Percentiles rank a stretch among this genome's conserved stretches.
phyloP scores from a whole-genome alignment of 2,888 invertebrate genomes.

The Ferdinandea cuprea region DNA sequence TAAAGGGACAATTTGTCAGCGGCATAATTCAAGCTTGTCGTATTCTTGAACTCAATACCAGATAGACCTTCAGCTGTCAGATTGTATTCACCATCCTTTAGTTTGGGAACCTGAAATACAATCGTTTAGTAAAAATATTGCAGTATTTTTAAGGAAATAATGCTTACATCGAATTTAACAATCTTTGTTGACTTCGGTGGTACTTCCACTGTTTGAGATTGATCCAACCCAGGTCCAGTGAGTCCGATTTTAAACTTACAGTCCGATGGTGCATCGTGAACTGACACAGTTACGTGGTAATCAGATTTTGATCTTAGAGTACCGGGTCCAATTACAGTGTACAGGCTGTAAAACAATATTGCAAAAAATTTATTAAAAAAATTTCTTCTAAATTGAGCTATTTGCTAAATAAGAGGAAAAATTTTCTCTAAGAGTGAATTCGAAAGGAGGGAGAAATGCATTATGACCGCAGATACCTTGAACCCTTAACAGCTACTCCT shows the following conservation, averaged over 20 bases:
- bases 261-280: slow-evolving; percentile 80
- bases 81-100: slow-evolving; percentile 78
- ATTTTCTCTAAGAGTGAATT: too few relatives aligned
- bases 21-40: slow-evolving; percentile 89
- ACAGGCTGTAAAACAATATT: slow-evolving; percentile 82
- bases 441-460: too few relatives aligned
- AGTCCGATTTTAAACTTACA: slow-evolving; percentile 88
- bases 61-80: slow-evolving; percentile 85
- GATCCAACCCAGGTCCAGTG: slow-evolving; percentile 88
- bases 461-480: too few relatives aligned
- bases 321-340: slow-evolving; percentile 92
- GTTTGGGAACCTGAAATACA: slow-evolving; percentile 75
- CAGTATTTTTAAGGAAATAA: background rate
- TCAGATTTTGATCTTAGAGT: slow-evolving; percentile 91
- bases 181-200: slow-evolving; percentile 89
- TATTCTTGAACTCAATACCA: slow-evolving; percentile 89
- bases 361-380: too few relatives aligned
- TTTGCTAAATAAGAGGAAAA: too few relatives aligned
- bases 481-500: too few relatives aligned
- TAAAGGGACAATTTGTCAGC: slow-evolving; percentile 89
- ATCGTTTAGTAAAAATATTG: background rate
- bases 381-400: too few relatives aligned
- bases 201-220: slow-evolving; percentile 88
- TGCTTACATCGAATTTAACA: slow-evolving; percentile 87
- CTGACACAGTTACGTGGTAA: slow-evolving; percentile 90